phyloP scores from a whole-genome alignment of 2,113 vertebrate species.

The Vulpes lagopus region DNA sequence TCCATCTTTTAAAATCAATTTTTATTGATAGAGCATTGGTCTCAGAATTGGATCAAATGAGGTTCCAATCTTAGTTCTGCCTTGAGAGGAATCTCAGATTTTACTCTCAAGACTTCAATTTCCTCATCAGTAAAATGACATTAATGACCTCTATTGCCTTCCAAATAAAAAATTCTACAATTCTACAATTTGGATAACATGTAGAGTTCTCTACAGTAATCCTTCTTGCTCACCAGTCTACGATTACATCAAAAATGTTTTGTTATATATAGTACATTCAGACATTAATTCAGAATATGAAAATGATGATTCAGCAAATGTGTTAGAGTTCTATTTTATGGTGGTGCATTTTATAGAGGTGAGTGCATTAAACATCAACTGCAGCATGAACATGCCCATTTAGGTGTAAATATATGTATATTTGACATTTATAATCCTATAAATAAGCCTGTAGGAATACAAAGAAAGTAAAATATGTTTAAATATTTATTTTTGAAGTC shows the following conservation, averaged over 20 bases:
- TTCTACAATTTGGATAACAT: neutral
- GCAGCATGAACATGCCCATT: neutral
- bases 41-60: neutral
- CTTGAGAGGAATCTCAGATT: neutral
- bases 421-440: conserved; percentile 63
- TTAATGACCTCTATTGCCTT: neutral
- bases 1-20: neutral
- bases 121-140: neutral
- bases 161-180: neutral
- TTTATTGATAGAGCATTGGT: neutral
- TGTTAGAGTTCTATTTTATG: conserved; percentile 16
- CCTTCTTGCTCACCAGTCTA: neutral
- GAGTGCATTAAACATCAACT: conserved; percentile 22
- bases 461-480: conserved; percentile 52
- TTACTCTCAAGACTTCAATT: neutral
- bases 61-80: neutral
- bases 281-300: neutral
- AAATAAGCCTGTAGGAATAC: conserved; percentile 25
- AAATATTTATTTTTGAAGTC: conserved; percentile 62
- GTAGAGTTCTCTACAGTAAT: neutral
- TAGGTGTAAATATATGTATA: conserved; percentile 30
- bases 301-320: conserved; percentile 53
- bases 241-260: neutral
- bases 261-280: neutral
- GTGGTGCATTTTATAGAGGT: neutral